phyloP scores from a whole-genome alignment of 2,888 invertebrate species.

The Drosophila ustulata region DNA sequence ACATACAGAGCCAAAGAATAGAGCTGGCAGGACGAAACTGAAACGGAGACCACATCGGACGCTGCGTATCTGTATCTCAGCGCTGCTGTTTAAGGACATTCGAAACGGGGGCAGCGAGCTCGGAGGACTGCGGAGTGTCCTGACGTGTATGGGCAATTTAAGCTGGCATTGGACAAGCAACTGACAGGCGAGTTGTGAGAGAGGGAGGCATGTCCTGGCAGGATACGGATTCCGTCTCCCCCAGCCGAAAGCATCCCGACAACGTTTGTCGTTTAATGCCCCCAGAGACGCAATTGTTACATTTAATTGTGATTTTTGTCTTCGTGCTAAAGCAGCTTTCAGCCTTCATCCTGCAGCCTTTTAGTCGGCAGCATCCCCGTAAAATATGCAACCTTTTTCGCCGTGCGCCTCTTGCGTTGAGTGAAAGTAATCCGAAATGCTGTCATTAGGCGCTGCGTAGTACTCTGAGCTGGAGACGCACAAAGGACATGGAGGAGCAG shows the following conservation, averaged over 20 bases:
- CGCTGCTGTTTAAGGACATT: constrained; percentile 51
- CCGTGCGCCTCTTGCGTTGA: constrained; percentile 46
- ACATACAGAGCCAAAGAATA: constrained; percentile 53
- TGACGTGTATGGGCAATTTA: constrained; percentile 80
- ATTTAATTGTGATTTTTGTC: constrained; percentile 80
- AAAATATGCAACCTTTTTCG: constrained; percentile 68
- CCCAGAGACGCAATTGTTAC: constrained; percentile 80
- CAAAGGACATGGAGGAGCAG: constrained; percentile 2
- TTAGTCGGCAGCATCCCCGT: constrained; percentile 19
- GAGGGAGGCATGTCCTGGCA: constrained; percentile 8
- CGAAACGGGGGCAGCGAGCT: background rate
- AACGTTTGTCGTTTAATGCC: constrained; percentile 68
- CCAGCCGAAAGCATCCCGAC: background rate
- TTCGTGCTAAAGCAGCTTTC: constrained; percentile 51
- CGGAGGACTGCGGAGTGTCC: constrained; percentile 45
- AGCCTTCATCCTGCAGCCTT: constrained; percentile 4
- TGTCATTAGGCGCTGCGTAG: constrained; percentile 62
- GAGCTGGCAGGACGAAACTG: constrained; percentile 42
- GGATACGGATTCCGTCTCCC: constrained; percentile 13
- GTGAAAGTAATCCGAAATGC: constrained; percentile 77
- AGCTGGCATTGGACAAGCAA: constrained; percentile 79
- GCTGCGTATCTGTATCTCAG: constrained; percentile 53
- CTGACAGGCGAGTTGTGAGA: constrained; percentile 54
- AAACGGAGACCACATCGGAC: constrained; percentile 31
- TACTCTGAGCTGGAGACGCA: constrained; percentile 5